A percentile compares a stretch with the other conserved stretches of the same genome.
Conservation (phyloP, 2,797 vertebrate species). For the Muscicapa comitata region DNA sequence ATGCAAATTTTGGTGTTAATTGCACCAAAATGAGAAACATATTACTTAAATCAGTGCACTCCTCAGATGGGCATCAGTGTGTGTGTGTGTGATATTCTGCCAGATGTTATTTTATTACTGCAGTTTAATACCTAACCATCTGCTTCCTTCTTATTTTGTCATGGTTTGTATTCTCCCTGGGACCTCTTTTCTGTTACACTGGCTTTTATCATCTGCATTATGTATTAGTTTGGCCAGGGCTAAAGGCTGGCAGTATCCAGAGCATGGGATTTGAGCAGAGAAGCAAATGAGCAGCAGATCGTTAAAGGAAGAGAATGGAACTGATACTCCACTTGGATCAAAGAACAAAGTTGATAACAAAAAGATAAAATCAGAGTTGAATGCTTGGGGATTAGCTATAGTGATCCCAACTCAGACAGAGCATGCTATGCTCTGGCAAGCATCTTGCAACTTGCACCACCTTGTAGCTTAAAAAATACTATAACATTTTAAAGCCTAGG, state of each 20-base stretch:
- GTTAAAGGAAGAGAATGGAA: not conserved
- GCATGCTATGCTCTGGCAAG: not conserved
- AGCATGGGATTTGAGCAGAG: not conserved
- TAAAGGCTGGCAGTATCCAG: not conserved
- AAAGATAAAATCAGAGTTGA: not conserved
- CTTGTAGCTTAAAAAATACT: not conserved
- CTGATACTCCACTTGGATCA: not conserved
- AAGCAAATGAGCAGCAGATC: not conserved
- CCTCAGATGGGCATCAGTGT: conserved; percentile 62
- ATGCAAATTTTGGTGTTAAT: conserved; percentile 75
- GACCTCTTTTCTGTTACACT: conserved; percentile 48
- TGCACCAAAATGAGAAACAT: conserved; percentile 71
- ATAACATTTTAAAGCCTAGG: not conserved
- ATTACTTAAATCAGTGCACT: conserved; percentile 72
- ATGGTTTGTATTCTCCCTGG: conserved; percentile 54
- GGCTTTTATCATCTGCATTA: conserved; percentile 59
- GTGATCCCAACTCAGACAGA: not conserved
- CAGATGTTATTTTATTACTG: conserved; percentile 70
- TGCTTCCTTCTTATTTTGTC: conserved; percentile 66
- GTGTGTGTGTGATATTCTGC: conserved; percentile 37
- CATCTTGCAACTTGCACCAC: not conserved
- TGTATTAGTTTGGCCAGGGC: conserved; percentile 20
- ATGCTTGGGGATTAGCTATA: not conserved
- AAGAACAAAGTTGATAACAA: not conserved
- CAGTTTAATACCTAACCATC: conserved; percentile 71